Evolutionary conservation across 2,888 invertebrate genomes (phyloP), one percentile per base, ranked within the genome.

Genomic region (Volucella inflata): DNA sequence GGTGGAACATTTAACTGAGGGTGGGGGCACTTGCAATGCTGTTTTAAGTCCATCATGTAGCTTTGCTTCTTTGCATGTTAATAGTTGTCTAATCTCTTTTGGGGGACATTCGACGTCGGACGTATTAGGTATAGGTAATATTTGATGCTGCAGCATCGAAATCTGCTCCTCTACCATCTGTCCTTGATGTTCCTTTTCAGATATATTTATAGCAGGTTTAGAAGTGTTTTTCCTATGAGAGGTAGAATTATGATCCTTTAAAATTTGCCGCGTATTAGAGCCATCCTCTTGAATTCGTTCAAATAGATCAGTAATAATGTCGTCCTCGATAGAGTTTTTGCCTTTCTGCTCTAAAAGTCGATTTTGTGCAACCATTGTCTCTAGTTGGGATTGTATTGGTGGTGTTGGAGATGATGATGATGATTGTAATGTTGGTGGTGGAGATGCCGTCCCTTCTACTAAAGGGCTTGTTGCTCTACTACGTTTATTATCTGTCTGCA

Each of bases 271-370:
- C 2, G 64, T 70, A 51, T 44, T 38, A 2, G 75, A 64, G 10
- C 64, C 10, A 11, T 77, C 77, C 10, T 53, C 60, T 12, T 30
- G 76, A 36, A 82, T 77, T 46, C 81, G 38, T 57, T 76, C 51
- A 46, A 82, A 82, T 59, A 77, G 76, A n/a, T 76, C 57, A 8
- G 16, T 30, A 10, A 76, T 71, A 9, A 82, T 38, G 14, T 82
- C 81, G 10, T 76, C 71, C 60, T 71, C 53, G 8, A 11, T 12
- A 8, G 9, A 38, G 10, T 48, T 42, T 11, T 76, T 62, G 0
- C 55, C 12, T n/a, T 38, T 12, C 2, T 55, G 55, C n/a, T 57
- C 11, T 59, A 11, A 50, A 40, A 42, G 40, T 59, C 0, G 42
- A 42, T 12, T 2, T 11, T 6, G 14, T 21, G 8, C 46, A 36